A percentile compares a stretch with the other conserved stretches of the same genome.
These are phyloP conservation scores for Thymelicus lineola DNA, from an alignment of 2,888 invertebrate species.

Conservation along the genomic window DNA sequence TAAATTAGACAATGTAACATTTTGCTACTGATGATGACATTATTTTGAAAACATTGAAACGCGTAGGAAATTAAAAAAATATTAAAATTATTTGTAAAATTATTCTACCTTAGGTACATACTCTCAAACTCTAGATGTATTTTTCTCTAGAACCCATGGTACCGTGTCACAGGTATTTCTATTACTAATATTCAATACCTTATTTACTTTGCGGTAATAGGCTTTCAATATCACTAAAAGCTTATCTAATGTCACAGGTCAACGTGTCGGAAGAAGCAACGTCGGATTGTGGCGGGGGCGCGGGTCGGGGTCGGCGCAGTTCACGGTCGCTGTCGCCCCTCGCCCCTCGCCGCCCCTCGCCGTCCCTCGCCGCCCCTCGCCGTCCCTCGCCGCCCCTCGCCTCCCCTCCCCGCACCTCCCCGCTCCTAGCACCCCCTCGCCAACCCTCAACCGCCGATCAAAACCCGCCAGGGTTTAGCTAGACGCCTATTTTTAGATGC, in stretches of 20 bases:
- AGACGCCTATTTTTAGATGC: constrained; percentile 65
- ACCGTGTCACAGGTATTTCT: too few species aligned
- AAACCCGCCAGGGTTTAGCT: constrained; percentile 40
- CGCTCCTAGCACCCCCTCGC: constrained; percentile 35
- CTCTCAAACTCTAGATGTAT: too few species aligned
- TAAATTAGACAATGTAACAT: too few species aligned
- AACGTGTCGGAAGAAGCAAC: constrained; percentile 40
- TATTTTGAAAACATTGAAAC: too few species aligned
- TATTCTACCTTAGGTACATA: too few species aligned
- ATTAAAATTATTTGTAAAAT: too few species aligned
- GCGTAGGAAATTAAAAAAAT: too few species aligned
- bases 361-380: not conserved
- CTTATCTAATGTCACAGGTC: constrained; percentile 41
- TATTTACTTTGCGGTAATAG: constrained; percentile 16
- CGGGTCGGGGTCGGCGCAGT: constrained; percentile 70
- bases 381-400: too few species aligned
- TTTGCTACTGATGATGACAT: too few species aligned
- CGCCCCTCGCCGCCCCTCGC: constrained; percentile 45
- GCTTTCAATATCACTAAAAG: constrained; percentile 23
- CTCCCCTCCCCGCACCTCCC: too few species aligned
- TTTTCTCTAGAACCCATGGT: too few species aligned
- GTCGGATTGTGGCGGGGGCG: constrained; percentile 42
- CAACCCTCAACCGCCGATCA: constrained; percentile 44
- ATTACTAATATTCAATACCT: not conserved
- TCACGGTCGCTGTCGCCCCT: constrained; percentile 68